phyloP scores from a whole-genome alignment of 2,888 invertebrate genomes.

The Drosophila heteroneura region DNA sequence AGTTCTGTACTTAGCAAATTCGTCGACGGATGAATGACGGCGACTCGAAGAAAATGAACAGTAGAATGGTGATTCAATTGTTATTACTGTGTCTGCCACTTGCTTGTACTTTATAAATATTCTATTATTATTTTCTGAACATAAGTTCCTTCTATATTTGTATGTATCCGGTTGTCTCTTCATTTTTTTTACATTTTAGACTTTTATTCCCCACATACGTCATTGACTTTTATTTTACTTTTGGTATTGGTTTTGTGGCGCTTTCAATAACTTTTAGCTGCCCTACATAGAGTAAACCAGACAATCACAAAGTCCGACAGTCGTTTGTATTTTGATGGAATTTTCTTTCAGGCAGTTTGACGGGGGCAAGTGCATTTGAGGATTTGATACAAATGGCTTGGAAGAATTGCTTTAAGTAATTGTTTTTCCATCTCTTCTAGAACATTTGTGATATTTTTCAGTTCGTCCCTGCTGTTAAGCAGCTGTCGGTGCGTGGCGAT shows the following conservation, averaged over 20 bases:
- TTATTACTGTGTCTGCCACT: not conserved
- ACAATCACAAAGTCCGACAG: constrained; percentile 46
- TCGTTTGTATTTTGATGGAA: constrained; percentile 53
- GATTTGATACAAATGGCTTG: constrained; percentile 81
- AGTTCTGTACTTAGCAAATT: constrained; percentile 10
- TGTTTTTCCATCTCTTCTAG: constrained; percentile 64
- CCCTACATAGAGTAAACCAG: constrained; percentile 39
- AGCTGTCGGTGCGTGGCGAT: constrained; percentile 6
- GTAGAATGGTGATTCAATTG: not conserved
- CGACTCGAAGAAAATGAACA: not conserved
- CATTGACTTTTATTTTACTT: constrained; percentile 78
- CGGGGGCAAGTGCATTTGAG: constrained; percentile 78
- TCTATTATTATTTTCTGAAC: not conserved
- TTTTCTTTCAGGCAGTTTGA: constrained; percentile 58
- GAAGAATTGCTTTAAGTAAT: constrained; percentile 79
- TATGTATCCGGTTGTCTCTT: constrained; percentile 26
- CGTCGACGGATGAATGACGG: constrained; percentile 7
- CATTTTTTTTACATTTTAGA: constrained; percentile 30
- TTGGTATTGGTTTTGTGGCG: constrained; percentile 57
- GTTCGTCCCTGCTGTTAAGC: constrained; percentile 6
- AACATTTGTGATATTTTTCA: constrained; percentile 44
- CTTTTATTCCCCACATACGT: constrained; percentile 59
- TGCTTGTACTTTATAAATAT: not conserved
- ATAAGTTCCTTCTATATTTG: constrained; percentile 11
- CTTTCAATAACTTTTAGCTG: constrained; percentile 60